Conservation (phyloP, 2,888 invertebrate genomes). For the Trichogramma evanescens region DNA sequence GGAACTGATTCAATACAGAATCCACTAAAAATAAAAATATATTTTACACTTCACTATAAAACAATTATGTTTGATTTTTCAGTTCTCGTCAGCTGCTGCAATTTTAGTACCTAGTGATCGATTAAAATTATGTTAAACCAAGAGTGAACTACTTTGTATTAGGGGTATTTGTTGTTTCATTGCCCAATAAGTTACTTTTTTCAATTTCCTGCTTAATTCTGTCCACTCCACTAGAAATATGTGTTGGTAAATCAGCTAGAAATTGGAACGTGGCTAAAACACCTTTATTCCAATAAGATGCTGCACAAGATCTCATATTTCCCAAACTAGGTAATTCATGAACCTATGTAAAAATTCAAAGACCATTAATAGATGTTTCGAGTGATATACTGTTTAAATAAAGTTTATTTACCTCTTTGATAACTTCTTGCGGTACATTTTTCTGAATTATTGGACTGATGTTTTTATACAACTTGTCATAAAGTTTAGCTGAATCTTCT, state of each 20-base stretch:
- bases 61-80: too few relatives aligned
- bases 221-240: slow-evolving; percentile 27
- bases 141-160: neutral
- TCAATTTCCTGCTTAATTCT: slow-evolving; percentile 17
- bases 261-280: slow-evolving; percentile 32
- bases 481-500: slow-evolving; percentile 41
- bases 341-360: slow-evolving; percentile 24
- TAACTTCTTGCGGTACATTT: slow-evolving; percentile 33
- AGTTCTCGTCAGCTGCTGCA: too few relatives aligned
- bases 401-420: slow-evolving; percentile 28
- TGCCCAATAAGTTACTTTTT: slow-evolving; percentile 5
- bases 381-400: neutral
- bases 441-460: slow-evolving; percentile 35
- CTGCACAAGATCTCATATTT: slow-evolving; percentile 8
- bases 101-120: neutral
- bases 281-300: slow-evolving; percentile 33
- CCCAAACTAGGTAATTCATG: slow-evolving; percentile 29
- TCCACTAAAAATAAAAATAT: too few relatives aligned
- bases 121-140: neutral
- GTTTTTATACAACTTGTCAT: slow-evolving; percentile 36
- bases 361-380: neutral
- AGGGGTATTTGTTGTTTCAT: neutral
- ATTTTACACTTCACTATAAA: too few relatives aligned
- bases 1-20: too few relatives aligned
- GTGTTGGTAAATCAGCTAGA: slow-evolving; percentile 30